Conservation (phyloP, 2,797 vertebrate genomes). For the Phoeniculus purpureus region DNA sequence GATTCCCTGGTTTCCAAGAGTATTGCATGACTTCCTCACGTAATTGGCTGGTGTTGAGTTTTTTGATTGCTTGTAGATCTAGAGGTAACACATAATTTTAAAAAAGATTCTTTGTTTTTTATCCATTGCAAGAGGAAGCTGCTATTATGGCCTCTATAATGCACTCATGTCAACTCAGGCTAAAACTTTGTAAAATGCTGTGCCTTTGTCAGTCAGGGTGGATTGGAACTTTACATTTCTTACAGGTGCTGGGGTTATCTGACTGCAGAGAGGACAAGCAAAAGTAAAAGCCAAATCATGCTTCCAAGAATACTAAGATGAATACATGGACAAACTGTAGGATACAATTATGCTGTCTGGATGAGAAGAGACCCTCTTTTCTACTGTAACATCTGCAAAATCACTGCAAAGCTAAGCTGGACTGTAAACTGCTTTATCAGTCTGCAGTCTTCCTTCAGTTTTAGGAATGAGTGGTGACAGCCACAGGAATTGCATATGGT, state of each 20-base stretch:
- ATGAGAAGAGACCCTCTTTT: neutral
- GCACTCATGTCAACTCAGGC: neutral
- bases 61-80: neutral
- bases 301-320: neutral
- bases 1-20: neutral
- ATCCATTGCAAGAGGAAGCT: neutral
- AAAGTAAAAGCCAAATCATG: neutral
- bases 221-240: neutral
- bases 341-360: neutral
- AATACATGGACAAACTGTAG: neutral
- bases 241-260: neutral
- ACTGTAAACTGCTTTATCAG: neutral
- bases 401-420: neutral
- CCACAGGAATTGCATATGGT: neutral
- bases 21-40: neutral
- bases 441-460: neutral
- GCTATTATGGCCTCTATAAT: neutral
- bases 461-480: neutral
- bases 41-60: neutral
- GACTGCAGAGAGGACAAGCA: neutral
- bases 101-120: neutral
- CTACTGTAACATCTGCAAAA: neutral
- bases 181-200: neutral
- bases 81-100: neutral
- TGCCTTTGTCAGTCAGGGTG: neutral